Base-by-base conservation (phyloP, 2,113 vertebrate genomes). In the Ammodytes marinus region DNA sequence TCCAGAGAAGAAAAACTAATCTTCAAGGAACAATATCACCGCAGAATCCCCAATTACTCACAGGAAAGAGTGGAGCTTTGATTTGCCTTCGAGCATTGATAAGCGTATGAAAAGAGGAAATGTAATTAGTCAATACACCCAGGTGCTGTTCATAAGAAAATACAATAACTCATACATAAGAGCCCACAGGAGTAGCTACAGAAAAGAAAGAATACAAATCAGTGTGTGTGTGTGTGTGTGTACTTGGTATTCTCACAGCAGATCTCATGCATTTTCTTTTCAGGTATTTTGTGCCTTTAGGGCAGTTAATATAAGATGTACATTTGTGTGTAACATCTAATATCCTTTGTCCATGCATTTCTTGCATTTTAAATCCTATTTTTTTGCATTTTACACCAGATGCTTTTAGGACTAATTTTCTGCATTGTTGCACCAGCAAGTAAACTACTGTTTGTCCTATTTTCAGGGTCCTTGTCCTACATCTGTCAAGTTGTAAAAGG, bases 401-500 rank as follows among this genome's bases (percentile, higher is more conserved):
- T 67, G 47, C 17, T 27, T 79, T 68, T 47, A 43, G 59, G 9
- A 80, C 14, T 60, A 19, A 27, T 60, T 68, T 65, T 88, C 61
- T 82, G 71, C 84, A 10, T 60, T 61, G 79, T 82, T 87, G 61
- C 79, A 86, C 81, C 82, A 74, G 84, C 37, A 45, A 39, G 15
- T 59, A 84, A 83, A 57, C 69, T 35, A 35, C 45, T 54, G 40
- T 39, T 58, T 69, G 79, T 84, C 74, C 86, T 88, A 83, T 75
- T 84, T 83, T 70, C 71, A 3, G 10, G 83, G 79, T 78, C 85
- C 86, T 92, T 91, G 90, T 91, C 79, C 82, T 74, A 90, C 79
- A 88, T 83, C 43, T 74, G 69, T 71, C 19, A 64, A 61, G 67
- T 71, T 74, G 40, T 27, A 19, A 9, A 43, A 79, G 73, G 53